Base-by-base conservation (phyloP, 2,888 invertebrate genomes). In the Ormyrus thymus region DNA sequence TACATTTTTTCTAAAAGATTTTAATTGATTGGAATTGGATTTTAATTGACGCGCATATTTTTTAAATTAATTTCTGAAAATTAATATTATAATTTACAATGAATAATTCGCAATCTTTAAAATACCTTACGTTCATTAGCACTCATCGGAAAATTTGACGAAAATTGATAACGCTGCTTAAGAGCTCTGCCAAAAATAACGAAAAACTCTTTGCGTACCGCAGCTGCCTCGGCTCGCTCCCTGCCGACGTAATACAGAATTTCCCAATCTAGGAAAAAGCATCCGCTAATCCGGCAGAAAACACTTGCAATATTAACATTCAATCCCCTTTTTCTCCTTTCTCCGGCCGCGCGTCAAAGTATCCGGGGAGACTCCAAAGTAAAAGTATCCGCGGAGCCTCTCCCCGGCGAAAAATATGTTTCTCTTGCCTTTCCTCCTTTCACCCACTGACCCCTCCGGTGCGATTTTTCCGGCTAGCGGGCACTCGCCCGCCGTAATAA, bases 221-320 rank as follows among this genome's bases (percentile, higher is more conserved):
- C 71, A 71, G 72, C 71, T 76, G 79, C 76, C 56, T 79, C 61
- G 43, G 71, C 10, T 1, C 4, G 69, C 65, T 48, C 48, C n/a
- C 59, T 58, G 80, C 80, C 77, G 77, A 80, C 70, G 70, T 77
- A 80, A 77, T 74, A 64, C n/a, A 70, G 65, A 76, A 74, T 61
- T 70, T 53, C 15, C 74, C 74, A 80, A 80, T 80, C 70, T 77
- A 59, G 65, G 73, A 69, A 61, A 80, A 66, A 80, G 80, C 77
- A 80, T 80, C 70, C 59, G 70, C 73, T 80, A 80, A 80, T 73
- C 69, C 73, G 50, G 77, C 77, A 77, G 70, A 78, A 79, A 72
- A 80, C 80, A 77, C 69, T 80, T 73, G 65, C 66, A 70, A 74
- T 79, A 79, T 76, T 69, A 79, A 79, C 76, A 51, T 55, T 64